A percentile compares a stretch with the other conserved stretches of the same genome.
These are phyloP conservation scores for Auanema sp. DNA, from an alignment of 2,888 invertebrate genomes.

Conservation along the genomic window DNA sequence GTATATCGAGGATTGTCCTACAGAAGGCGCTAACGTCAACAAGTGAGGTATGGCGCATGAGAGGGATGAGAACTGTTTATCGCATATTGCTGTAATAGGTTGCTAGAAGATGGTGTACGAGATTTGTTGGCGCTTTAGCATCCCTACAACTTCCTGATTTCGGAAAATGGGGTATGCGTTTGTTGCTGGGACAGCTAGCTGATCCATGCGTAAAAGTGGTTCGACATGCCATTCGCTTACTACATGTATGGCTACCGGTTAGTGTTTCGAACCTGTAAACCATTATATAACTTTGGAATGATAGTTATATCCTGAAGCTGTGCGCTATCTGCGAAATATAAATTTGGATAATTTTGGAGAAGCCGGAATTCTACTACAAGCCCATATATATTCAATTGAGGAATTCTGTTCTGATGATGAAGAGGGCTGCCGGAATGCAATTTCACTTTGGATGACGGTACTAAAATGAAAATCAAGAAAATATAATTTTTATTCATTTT, in stretches of 20 bases:
- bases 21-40: slow-evolving; percentile 68
- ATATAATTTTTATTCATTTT: not conserved
- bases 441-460: slow-evolving; percentile 48
- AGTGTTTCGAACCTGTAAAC: slow-evolving; percentile 12
- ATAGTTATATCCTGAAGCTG: slow-evolving; percentile 20
- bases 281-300: too few relatives aligned
- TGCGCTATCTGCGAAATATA: slow-evolving; percentile 17
- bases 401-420: slow-evolving; percentile 29
- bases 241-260: slow-evolving; percentile 50
- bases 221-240: slow-evolving; percentile 40
- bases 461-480: too few relatives aligned
- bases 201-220: slow-evolving; percentile 76
- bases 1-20: slow-evolving; percentile 70
- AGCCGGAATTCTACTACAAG: slow-evolving; percentile 48
- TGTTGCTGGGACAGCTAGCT: slow-evolving; percentile 81
- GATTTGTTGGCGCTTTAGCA: slow-evolving; percentile 83
- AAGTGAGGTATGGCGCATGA: slow-evolving; percentile 23
- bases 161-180: slow-evolving; percentile 80
- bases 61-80: not conserved
- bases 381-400: slow-evolving; percentile 45
- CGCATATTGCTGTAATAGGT: slow-evolving; percentile 20
- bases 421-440: slow-evolving; percentile 30
- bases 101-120: slow-evolving; percentile 81
- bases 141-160: slow-evolving; percentile 73
- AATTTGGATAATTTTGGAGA: slow-evolving; percentile 44